Evolutionary conservation across 2,888 invertebrate genomes (phyloP).

Genomic region (Escarpia spicata): DNA sequence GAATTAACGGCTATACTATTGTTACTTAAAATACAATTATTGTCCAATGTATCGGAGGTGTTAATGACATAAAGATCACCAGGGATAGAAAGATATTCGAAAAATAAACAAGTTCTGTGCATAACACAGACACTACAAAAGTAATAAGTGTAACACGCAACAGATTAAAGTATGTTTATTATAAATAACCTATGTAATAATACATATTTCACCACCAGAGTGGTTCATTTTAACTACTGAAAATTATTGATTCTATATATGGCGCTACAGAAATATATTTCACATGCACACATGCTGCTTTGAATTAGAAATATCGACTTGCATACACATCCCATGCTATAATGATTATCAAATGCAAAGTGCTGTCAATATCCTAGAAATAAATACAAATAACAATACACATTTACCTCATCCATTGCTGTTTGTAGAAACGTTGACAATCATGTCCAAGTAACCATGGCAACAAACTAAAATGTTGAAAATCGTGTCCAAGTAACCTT

Average conservation of each 20-base stretch:
- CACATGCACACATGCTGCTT: neutral
- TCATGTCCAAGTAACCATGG: neutral
- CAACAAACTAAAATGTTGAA: neutral
- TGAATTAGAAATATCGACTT: neutral
- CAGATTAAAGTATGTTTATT: neutral
- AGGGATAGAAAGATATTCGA: too few relatives aligned
- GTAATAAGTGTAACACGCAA: neutral
- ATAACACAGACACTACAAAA: neutral
- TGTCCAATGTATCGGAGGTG: neutral
- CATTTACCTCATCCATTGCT: neutral
- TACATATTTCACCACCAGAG: neutral
- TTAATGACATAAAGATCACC: too few relatives aligned
- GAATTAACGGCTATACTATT: neutral
- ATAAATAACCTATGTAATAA: neutral
- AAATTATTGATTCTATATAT: neutral
- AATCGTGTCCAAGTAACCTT: neutral
- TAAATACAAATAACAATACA: constrained; percentile 6
- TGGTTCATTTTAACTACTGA: neutral
- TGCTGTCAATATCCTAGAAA: neutral
- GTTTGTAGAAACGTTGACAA: neutral
- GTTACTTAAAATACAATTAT: neutral
- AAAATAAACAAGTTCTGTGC: neutral
- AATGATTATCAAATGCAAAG: neutral
- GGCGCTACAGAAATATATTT: constrained; percentile 5
- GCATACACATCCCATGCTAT: neutral